These are phyloP conservation scores for Palythoa caribaeorum DNA, from an alignment of 92 coral and sea anemone genomes.

Conservation along the genomic window DNA sequence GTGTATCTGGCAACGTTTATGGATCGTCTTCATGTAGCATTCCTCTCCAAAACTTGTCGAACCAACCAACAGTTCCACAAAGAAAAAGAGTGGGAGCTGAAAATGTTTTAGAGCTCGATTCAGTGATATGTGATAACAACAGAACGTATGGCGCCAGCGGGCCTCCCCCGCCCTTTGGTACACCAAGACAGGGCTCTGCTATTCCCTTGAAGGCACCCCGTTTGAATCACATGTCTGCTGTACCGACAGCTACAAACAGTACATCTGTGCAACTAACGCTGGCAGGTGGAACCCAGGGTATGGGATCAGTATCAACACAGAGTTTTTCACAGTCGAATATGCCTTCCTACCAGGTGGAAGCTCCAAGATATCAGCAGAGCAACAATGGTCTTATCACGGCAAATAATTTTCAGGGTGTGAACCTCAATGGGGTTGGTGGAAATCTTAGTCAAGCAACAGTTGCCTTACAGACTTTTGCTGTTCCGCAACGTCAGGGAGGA, in stretches of 20 bases:
- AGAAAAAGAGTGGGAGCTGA: conserved; percentile 22
- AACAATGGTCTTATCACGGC: conserved; percentile 18
- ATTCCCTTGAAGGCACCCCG: conserved; percentile 33
- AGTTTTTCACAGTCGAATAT: conserved; percentile 7
- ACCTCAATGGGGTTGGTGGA: conserved; percentile 28
- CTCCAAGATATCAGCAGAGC: conserved; percentile 8
- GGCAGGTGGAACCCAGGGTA: background rate
- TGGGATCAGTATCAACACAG: background rate
- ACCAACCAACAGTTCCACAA: background rate
- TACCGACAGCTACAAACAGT: conserved; percentile 33
- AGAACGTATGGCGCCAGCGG: background rate
- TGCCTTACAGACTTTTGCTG: background rate
- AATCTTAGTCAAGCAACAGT: background rate
- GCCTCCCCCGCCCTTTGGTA: background rate
- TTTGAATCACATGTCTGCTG: conserved; percentile 34
- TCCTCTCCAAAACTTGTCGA: conserved; percentile 2
- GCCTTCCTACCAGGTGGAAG: conserved; percentile 2
- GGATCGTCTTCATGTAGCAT: background rate
- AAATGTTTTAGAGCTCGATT: background rate
- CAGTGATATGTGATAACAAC: background rate
- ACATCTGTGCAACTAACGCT: background rate
- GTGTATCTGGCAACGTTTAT: background rate
- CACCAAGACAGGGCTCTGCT: background rate
- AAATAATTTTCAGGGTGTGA: conserved; percentile 17
- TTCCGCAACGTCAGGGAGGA: background rate